A percentile compares a stretch with the other conserved stretches of the same genome.
phyloP scores from a whole-genome alignment of 2,797 vertebrate genomes.

The Nyctalus aviator region DNA sequence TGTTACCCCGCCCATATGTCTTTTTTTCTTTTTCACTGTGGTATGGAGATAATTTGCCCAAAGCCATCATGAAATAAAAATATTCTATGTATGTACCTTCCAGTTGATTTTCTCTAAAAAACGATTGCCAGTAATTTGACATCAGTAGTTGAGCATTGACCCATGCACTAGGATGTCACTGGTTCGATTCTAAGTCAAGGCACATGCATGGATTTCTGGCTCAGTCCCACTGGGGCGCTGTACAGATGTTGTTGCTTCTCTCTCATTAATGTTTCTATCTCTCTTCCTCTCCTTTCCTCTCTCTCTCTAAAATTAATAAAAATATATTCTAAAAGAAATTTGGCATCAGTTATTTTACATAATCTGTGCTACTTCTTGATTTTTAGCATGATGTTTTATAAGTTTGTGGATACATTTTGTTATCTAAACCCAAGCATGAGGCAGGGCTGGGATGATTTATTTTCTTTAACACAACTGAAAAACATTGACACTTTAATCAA shows the following conservation, averaged over 20 bases:
- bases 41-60: not conserved
- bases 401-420: not conserved
- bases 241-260: too few species aligned
- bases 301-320: too few species aligned
- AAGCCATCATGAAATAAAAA: not conserved
- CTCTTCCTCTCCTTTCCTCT: too few species aligned
- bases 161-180: too few species aligned
- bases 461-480: slow-evolving; percentile 28
- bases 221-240: too few species aligned
- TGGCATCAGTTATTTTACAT: slow-evolving; percentile 24
- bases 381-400: slow-evolving; percentile 9
- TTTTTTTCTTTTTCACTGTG: not conserved
- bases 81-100: not conserved
- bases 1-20: not conserved
- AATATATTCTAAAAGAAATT: not conserved
- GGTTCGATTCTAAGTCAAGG: too few species aligned
- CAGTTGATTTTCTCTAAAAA: not conserved
- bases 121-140: not conserved
- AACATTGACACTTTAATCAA: not conserved
- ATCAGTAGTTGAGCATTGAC: not conserved
- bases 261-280: too few species aligned
- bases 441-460: not conserved
- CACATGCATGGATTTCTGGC: too few species aligned
- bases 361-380: not conserved
- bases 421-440: not conserved